Conservation (phyloP, 2,797 vertebrate species). For the Aldrovandia affinis region DNA sequence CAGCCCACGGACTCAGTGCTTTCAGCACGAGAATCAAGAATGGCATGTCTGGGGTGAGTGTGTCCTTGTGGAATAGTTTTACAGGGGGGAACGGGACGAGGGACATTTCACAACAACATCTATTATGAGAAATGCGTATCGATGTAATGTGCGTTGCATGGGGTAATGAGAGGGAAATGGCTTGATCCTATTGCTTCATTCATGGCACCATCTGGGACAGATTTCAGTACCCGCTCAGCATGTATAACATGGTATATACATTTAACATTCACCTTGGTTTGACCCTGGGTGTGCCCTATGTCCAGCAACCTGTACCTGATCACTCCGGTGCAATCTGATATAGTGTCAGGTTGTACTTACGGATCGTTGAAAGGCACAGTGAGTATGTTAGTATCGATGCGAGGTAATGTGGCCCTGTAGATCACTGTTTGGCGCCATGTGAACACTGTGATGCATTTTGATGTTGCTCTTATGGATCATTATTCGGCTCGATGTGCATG, state of each 20-base stretch:
- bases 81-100: slow-evolving; percentile 57
- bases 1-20: slow-evolving; percentile 37
- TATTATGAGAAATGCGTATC: slow-evolving; percentile 69
- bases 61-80: slow-evolving; percentile 65
- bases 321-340: neutral
- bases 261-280: neutral
- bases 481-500: neutral
- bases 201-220: slow-evolving; percentile 74
- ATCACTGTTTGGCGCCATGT: neutral
- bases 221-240: slow-evolving; percentile 46
- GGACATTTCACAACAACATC: slow-evolving; percentile 61
- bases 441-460: neutral
- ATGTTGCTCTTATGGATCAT: neutral
- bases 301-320: neutral
- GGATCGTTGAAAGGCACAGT: neutral
- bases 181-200: slow-evolving; percentile 69
- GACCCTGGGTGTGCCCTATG: neutral
- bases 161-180: slow-evolving; percentile 58
- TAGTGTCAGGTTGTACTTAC: neutral
- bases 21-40: neutral
- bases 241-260: neutral
- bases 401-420: neutral
- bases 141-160: slow-evolving; percentile 70
- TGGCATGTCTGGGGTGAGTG: slow-evolving; percentile 10
- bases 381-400: neutral